Evolutionary conservation across 1,140 invertebrate species (phyloP).

Genomic region (Drosophila ananassae): DNA sequence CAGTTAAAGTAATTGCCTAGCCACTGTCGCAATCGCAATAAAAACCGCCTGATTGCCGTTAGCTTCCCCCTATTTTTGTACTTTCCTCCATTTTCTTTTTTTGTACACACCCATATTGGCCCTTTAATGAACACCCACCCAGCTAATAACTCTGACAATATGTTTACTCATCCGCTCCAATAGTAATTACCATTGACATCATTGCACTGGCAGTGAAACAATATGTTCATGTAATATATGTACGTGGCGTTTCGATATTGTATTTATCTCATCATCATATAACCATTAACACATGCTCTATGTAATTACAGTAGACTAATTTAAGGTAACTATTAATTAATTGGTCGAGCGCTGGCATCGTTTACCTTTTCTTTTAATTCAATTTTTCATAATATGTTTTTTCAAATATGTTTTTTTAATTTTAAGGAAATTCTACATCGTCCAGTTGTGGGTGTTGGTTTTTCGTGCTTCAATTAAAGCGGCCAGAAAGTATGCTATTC

Average conservation of each 20-base stretch:
- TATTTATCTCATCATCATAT: slow-evolving; percentile 71
- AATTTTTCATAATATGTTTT: slow-evolving; percentile 8
- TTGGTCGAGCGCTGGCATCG: slow-evolving; percentile 77
- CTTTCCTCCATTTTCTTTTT: neutral
- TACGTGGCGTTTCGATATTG: slow-evolving; percentile 68
- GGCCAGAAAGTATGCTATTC: slow-evolving; percentile 67
- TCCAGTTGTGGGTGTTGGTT: slow-evolving; percentile 19
- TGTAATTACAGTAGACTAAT: slow-evolving; percentile 73
- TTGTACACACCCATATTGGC: neutral
- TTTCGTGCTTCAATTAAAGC: slow-evolving; percentile 35
- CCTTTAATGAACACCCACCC: slow-evolving; percentile 39
- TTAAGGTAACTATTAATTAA: slow-evolving; percentile 79
- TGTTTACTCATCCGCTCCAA: slow-evolving; percentile 35
- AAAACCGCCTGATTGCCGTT: slow-evolving; percentile 44
- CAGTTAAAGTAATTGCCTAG: slow-evolving; percentile 73
- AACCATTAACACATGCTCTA: slow-evolving; percentile 79
- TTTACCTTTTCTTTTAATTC: slow-evolving; percentile 26
- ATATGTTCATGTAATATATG: slow-evolving; percentile 7
- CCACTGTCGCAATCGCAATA: slow-evolving; percentile 46
- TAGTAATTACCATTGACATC: slow-evolving; percentile 71
- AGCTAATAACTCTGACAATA: slow-evolving; percentile 55
- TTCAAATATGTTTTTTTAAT: neutral
- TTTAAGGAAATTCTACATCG: slow-evolving; percentile 31
- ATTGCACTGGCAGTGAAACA: slow-evolving; percentile 25
- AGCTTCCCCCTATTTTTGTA: slow-evolving; percentile 8